phyloP scores from a whole-genome alignment of 2,797 vertebrate genomes.

The Microchirus variegatus region DNA sequence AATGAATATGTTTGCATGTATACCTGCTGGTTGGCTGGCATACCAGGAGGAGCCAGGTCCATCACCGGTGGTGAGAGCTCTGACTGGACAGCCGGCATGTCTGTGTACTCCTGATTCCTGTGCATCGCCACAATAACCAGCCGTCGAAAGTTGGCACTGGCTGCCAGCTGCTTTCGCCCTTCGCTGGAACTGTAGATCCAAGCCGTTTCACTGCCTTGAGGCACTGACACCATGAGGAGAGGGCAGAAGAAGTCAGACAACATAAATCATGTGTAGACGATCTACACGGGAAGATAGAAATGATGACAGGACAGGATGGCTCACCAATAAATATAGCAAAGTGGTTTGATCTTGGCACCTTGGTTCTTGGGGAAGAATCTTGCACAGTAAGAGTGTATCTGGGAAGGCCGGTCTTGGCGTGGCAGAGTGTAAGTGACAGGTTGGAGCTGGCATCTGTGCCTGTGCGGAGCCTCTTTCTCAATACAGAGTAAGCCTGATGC shows the following conservation, averaged over 20 bases:
- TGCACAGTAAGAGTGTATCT: slow-evolving; percentile 93
- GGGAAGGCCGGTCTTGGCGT: slow-evolving; percentile 81
- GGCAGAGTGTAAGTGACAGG: slow-evolving; percentile 86
- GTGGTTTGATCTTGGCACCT: slow-evolving; percentile 85
- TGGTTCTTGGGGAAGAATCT: slow-evolving; percentile 83
- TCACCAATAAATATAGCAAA: slow-evolving; percentile 98
- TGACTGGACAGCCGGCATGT: slow-evolving; percentile 91
- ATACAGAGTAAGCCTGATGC: slow-evolving; percentile 88
- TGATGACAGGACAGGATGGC: slow-evolving; percentile 36
- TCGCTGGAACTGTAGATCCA: slow-evolving; percentile 94
- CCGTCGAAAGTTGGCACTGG: slow-evolving; percentile 88
- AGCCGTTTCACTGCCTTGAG: slow-evolving; percentile 93
- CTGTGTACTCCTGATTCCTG: slow-evolving; percentile 90
- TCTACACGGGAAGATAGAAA: background rate
- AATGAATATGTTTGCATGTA: too few species aligned
- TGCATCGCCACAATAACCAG: slow-evolving; percentile 90
- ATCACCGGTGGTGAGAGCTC: slow-evolving; percentile 94
- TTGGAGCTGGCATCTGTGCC: slow-evolving; percentile 73
- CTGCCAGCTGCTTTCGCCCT: slow-evolving; percentile 88
- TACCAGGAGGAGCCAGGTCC: slow-evolving; percentile 90
- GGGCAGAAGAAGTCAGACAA: background rate
- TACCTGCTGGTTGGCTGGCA: slow-evolving; percentile 92
- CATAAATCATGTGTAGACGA: background rate
- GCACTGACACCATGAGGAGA: slow-evolving; percentile 78
- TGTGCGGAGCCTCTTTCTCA: slow-evolving; percentile 88